Conservation (phyloP, 2,113 vertebrate genomes). For the Protobothrops flavoviridis region DNA sequence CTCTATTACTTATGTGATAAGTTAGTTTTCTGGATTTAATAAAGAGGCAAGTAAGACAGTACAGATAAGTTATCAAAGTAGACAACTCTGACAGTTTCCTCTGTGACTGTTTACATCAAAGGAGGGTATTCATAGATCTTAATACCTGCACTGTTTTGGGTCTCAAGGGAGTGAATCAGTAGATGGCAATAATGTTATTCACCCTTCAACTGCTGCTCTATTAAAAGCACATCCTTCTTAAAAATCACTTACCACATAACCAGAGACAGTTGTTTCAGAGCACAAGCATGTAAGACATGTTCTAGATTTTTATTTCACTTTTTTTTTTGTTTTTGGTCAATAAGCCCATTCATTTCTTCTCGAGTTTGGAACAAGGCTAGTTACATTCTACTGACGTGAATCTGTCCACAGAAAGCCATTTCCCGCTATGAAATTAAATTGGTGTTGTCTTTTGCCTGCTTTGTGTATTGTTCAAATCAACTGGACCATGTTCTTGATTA, state of each 20-base stretch:
- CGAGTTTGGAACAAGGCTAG: neutral
- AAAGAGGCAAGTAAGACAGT: neutral
- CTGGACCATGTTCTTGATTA: slow-evolving; percentile 10
- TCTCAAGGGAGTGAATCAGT: neutral
- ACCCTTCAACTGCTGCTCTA: neutral
- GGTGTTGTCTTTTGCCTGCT: neutral
- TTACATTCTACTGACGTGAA: neutral
- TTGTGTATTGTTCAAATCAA: neutral
- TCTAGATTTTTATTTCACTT: neutral
- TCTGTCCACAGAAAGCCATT: neutral
- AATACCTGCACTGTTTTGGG: neutral
- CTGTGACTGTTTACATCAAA: neutral
- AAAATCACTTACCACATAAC: neutral
- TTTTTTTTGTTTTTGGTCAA: neutral
- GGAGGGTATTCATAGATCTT: neutral
- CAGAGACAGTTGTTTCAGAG: neutral
- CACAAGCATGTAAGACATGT: neutral
- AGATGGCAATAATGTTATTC: neutral
- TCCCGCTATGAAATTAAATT: neutral
- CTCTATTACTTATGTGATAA: neutral
- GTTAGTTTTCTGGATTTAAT: neutral
- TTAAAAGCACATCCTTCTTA: neutral
- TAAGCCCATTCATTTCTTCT: neutral
- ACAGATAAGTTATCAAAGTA: slow-evolving; percentile 8
- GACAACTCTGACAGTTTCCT: neutral